Conservation (phyloP, 2,888 invertebrate genomes). For the Protonemura montana region DNA sequence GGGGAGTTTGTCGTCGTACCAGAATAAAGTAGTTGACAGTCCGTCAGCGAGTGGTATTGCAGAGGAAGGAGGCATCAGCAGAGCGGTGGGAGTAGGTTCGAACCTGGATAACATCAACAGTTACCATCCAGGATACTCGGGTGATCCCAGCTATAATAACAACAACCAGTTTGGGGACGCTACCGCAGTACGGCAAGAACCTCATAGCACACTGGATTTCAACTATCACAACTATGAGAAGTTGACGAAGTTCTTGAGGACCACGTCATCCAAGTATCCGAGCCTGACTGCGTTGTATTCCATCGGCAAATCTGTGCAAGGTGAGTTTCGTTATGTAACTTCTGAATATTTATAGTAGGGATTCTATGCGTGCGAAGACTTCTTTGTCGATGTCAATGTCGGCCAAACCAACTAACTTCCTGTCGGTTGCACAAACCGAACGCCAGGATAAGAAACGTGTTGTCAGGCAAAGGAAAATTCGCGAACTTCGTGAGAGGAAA, state of each 20-base stretch:
- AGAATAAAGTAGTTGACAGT: neutral
- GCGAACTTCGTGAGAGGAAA: neutral
- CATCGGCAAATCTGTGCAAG: slow-evolving; percentile 92
- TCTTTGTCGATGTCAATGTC: neutral
- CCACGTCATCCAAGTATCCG: slow-evolving; percentile 81
- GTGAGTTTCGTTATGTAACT: too few relatives aligned
- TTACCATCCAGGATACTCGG: slow-evolving; percentile 45
- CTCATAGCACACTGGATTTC: slow-evolving; percentile 68
- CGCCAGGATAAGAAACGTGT: neutral
- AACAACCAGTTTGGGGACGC: slow-evolving; percentile 40
- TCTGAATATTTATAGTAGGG: too few relatives aligned
- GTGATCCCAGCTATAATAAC: slow-evolving; percentile 44
- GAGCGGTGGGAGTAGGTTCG: slow-evolving; percentile 40
- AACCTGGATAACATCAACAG: slow-evolving; percentile 37
- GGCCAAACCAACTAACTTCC: neutral
- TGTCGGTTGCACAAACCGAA: neutral
- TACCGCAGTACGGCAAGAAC: slow-evolving; percentile 1
- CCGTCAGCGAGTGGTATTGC: neutral
- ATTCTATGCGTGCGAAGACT: neutral
- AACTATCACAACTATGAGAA: slow-evolving; percentile 88
- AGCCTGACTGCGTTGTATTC: slow-evolving; percentile 90
- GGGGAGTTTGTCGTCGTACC: slow-evolving; percentile 29
- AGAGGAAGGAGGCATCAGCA: slow-evolving; percentile 3
- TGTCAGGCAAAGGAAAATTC: neutral
- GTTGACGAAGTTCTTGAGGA: slow-evolving; percentile 81